Evolutionary conservation across 2,797 vertebrate genomes (phyloP).

Genomic region (Eulemur coronatus): DNA sequence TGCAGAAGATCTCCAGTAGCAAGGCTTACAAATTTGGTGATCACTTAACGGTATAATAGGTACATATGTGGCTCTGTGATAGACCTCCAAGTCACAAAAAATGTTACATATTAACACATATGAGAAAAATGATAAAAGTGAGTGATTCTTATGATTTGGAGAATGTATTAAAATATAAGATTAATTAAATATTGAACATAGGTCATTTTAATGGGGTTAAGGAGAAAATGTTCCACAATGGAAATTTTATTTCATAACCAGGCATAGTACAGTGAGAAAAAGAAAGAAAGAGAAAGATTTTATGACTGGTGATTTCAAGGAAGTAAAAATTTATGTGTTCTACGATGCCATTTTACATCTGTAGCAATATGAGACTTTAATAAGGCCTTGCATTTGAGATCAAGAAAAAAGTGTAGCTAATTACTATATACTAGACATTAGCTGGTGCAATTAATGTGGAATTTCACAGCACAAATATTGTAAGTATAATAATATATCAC

Average conservation of each 20-base stretch:
- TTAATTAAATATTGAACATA: slow-evolving; percentile 1
- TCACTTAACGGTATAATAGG: background rate
- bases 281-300: slow-evolving; percentile 2
- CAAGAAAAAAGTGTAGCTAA: slow-evolving; percentile 48
- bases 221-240: slow-evolving; percentile 5
- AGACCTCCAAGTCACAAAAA: background rate
- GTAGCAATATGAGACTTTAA: slow-evolving; percentile 31
- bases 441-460: slow-evolving; percentile 29
- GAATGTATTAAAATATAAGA: background rate
- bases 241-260: slow-evolving; percentile 30
- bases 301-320: slow-evolving; percentile 36
- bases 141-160: background rate
- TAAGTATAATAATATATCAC: slow-evolving; percentile 28
- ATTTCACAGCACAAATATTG: slow-evolving; percentile 32
- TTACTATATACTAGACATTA: slow-evolving; percentile 52
- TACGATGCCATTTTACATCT: slow-evolving; percentile 63
- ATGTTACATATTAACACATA: background rate
- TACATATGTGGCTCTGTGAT: background rate
- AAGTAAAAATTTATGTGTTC: slow-evolving; percentile 49
- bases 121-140: background rate
- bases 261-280: slow-evolving; percentile 26
- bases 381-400: slow-evolving; percentile 10
- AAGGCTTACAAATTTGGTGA: background rate
- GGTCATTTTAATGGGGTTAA: slow-evolving; percentile 20
- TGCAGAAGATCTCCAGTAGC: background rate